phyloP scores from a whole-genome alignment of 2,113 vertebrate species.

The Paralichthys olivaceus region DNA sequence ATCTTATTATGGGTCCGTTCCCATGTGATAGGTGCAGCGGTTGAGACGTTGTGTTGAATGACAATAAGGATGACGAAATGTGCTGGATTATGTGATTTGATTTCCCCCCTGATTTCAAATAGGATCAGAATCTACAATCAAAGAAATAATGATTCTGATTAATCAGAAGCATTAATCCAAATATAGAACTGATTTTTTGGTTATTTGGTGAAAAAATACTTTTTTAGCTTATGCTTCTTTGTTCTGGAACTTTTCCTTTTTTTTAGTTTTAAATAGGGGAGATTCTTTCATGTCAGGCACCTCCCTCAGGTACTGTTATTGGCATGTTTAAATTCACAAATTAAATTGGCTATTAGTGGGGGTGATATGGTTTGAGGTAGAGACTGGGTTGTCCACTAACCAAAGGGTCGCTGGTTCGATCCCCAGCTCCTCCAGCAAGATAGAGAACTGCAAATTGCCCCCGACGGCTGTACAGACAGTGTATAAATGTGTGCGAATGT shows the following conservation, averaged over 20 bases:
- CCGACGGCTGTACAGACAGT: too few species aligned
- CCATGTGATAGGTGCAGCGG: not conserved
- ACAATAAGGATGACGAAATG: not conserved
- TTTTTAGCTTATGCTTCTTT: not conserved
- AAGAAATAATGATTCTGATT: too few species aligned
- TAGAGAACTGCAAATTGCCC: too few species aligned
- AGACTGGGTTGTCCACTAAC: too few species aligned
- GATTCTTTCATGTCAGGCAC: not conserved
- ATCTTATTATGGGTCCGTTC: not conserved
- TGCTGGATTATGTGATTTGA: not conserved
- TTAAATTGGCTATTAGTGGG: too few species aligned
- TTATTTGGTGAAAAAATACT: not conserved
- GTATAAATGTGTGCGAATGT: too few species aligned
- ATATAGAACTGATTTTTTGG: not conserved
- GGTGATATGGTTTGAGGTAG: too few species aligned
- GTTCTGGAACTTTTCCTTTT: not conserved
- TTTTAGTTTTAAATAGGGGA: too few species aligned
- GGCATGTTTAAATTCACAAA: not conserved
- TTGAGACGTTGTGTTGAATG: not conserved
- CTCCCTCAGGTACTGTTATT: not conserved
- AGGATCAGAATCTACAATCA: too few species aligned
- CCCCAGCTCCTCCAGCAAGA: too few species aligned
- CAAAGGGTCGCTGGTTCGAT: too few species aligned
- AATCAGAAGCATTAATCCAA: not conserved
- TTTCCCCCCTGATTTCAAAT: not conserved